Percentiles rank a stretch among this genome's conserved stretches.
Conservation (phyloP, 2,113 vertebrate genomes). For the Perccottus glenii region DNA sequence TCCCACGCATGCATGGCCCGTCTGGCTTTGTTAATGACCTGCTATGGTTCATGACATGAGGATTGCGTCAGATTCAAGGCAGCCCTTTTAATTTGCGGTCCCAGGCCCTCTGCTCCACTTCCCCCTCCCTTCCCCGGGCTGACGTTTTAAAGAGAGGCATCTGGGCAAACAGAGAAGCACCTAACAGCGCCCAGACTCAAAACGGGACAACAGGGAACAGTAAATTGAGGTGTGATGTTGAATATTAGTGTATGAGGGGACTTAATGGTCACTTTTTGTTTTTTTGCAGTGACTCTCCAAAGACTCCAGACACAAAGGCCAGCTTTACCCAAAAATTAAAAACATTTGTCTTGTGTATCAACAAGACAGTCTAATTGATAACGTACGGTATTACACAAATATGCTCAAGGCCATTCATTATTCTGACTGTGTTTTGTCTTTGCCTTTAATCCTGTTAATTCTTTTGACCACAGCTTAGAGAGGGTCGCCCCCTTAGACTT, state of each 20-base stretch:
- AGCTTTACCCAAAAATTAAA: not conserved
- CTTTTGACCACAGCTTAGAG: slow-evolving; percentile 50
- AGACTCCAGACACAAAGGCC: not conserved
- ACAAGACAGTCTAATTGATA: slow-evolving; percentile 35
- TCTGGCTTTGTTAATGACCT: slow-evolving; percentile 75
- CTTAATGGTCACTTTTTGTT: no score
- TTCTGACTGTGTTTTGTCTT: slow-evolving; percentile 41
- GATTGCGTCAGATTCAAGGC: slow-evolving; percentile 70
- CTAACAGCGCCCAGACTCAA: slow-evolving; percentile 49
- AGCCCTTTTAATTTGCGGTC: slow-evolving; percentile 70
- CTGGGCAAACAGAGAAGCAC: slow-evolving; percentile 60
- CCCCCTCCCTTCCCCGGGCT: slow-evolving; percentile 49
- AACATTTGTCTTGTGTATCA: slow-evolving; percentile 2
- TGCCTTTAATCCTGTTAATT: slow-evolving; percentile 59
- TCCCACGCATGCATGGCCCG: slow-evolving; percentile 56
- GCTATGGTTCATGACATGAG: slow-evolving; percentile 50
- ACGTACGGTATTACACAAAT: slow-evolving; percentile 37
- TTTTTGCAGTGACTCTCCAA: not conserved
- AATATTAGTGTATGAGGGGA: slow-evolving; percentile 39
- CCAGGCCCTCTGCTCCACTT: slow-evolving; percentile 55
- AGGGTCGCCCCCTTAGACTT: slow-evolving; percentile 28
- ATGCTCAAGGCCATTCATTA: slow-evolving; percentile 34
- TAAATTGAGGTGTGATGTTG: slow-evolving; percentile 53
- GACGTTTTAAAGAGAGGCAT: slow-evolving; percentile 63
- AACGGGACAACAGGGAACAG: slow-evolving; percentile 21